These are phyloP conservation scores for Pogonognathellus flavescens DNA, from an alignment of 1,140 invertebrate genomes.

Conservation along the genomic window DNA sequence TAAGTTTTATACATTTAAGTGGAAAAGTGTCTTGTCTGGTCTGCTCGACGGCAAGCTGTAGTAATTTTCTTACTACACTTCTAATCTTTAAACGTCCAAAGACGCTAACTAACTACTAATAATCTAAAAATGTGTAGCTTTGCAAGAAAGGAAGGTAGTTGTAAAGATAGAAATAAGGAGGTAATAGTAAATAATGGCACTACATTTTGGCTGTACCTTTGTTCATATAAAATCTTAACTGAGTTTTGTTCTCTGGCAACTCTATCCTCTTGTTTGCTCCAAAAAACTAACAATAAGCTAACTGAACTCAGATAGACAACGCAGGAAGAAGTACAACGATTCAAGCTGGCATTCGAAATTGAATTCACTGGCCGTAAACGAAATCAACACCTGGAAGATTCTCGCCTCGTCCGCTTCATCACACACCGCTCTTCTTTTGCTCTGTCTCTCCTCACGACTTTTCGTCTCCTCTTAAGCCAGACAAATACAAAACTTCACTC, in stretches of 20 bases:
- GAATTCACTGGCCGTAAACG: conserved; percentile 43
- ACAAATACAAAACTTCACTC: not conserved
- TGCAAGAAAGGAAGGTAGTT: too few relatives aligned
- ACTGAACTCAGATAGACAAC: not conserved
- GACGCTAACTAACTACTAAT: too few relatives aligned
- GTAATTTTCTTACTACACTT: too few relatives aligned
- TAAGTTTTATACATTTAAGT: too few relatives aligned
- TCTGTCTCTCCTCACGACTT: not conserved
- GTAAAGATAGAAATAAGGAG: too few relatives aligned
- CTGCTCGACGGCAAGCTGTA: too few relatives aligned
- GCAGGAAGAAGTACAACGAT: conserved; percentile 22
- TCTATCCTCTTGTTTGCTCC: not conserved
- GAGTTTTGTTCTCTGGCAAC: not conserved
- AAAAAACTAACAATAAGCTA: conserved; percentile 33
- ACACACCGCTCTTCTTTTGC: not conserved
- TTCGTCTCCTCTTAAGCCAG: not conserved
- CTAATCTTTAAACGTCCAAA: too few relatives aligned
- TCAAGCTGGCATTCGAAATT: conserved; percentile 28
- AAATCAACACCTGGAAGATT: conserved; percentile 45
- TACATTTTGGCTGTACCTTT: not conserved
- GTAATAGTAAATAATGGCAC: too few relatives aligned
- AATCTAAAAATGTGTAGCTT: too few relatives aligned
- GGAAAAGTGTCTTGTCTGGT: too few relatives aligned
- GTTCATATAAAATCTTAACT: not conserved
- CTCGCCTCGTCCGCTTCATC: conserved; percentile 16